Conservation (phyloP, 2,888 invertebrate species). For the Bellardia bayeri region DNA sequence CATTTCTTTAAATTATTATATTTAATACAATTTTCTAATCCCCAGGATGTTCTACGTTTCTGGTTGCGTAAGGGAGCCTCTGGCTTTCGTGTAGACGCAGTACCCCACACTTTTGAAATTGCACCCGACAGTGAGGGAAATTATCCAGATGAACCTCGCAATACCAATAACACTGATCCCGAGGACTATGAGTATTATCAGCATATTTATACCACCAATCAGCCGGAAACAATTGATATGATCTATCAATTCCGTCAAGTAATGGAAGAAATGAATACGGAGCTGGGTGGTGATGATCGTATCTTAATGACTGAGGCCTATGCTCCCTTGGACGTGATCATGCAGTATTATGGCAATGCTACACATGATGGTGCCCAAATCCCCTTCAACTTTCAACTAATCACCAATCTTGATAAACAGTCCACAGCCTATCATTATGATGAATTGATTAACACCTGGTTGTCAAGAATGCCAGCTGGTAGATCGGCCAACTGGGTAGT, state of each 20-base stretch:
- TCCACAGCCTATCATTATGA: slow-evolving; percentile 86
- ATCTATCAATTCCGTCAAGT: slow-evolving; percentile 86
- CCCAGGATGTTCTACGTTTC: slow-evolving; percentile 87
- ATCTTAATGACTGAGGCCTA: slow-evolving; percentile 88
- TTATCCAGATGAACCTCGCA: slow-evolving; percentile 85
- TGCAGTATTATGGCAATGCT: slow-evolving; percentile 87
- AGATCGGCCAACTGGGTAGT: slow-evolving; percentile 88
- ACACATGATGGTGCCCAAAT: slow-evolving; percentile 86
- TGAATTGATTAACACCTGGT: slow-evolving; percentile 86
- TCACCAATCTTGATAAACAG: slow-evolving; percentile 85
- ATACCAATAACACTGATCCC: slow-evolving; percentile 83
- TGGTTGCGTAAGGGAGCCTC: slow-evolving; percentile 93
- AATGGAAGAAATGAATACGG: slow-evolving; percentile 84
- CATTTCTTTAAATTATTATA: not conserved
- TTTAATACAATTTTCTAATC: not conserved
- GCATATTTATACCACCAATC: slow-evolving; percentile 87
- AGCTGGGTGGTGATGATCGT: slow-evolving; percentile 82
- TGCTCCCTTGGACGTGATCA: slow-evolving; percentile 85
- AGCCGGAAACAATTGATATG: slow-evolving; percentile 86
- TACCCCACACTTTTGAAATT: slow-evolving; percentile 84
- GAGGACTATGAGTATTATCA: slow-evolving; percentile 85
- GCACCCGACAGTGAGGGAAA: slow-evolving; percentile 78
- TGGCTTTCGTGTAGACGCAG: slow-evolving; percentile 90
- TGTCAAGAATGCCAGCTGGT: slow-evolving; percentile 86
- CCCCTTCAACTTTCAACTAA: slow-evolving; percentile 88